Evolutionary conservation across 2,888 invertebrate genomes (phyloP), one percentile per base, ranked within the genome.

Genomic region (Drosophila gaucha): DNA sequence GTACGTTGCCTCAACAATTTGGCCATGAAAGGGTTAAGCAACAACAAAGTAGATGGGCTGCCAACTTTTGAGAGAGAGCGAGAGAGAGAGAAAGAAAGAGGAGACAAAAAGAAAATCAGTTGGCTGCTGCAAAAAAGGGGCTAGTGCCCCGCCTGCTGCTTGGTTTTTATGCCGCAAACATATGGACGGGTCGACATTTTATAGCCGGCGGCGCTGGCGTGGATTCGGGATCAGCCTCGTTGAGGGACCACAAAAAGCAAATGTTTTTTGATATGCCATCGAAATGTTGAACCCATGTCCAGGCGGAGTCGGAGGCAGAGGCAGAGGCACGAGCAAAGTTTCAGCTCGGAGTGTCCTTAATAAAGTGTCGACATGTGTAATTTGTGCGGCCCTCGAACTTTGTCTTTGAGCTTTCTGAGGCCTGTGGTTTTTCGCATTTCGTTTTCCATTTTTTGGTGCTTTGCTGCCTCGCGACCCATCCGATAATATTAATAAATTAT

Each of bases 291-390:
- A 28, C 18, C 59, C 33, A 31, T 52, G 10, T 10, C 22, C 39
- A 9, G n/a, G 10, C 50, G 22, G 28, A 39, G 24, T 24, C 41
- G 6, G 0, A n/a, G 6, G 33, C 14, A 46, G n/a, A 5, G 31
- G n/a, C n/a, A 20, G 4, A 3, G 22, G 54, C 33, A 9, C 20
- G 14, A 20, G 28, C 44, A 49, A 28, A 51, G 28, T 55, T 41
- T 54, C 38, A 35, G 36, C 9, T 50, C 38, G 3, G 56, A 52
- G 78, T 78, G 79, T 72, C 69, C 89, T 79, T 85, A 89, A 89
- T 89, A 89, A 89, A 87, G 89, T 87, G 87, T 88, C 89, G 87
- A 87, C 89, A 87, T 89, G 88, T 86, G 88, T 87, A 87, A 89
- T 89, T 89, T 89, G 76, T 74, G 83, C 73, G 72, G 71, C 74